Evolutionary conservation across 2,888 invertebrate species (phyloP).

Genomic region (Phengaris arion): DNA sequence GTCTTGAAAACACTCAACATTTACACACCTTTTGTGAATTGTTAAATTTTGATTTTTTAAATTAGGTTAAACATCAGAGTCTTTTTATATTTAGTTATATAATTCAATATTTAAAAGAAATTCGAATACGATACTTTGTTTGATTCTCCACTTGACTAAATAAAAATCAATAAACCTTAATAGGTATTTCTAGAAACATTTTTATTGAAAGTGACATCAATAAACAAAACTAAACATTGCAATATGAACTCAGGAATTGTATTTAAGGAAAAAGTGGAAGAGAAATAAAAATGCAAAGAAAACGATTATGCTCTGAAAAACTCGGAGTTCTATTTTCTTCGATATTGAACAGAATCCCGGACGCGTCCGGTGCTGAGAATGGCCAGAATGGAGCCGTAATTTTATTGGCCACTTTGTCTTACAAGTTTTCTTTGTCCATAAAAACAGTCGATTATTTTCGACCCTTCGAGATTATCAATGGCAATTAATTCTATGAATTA

Average conservation of each 20-base stretch:
- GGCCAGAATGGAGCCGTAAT: conserved; percentile 62
- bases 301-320: conserved; percentile 6
- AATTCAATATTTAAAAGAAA: too few relatives aligned
- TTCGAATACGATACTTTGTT: too few relatives aligned
- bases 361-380: conserved; percentile 61
- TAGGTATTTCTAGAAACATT: too few relatives aligned
- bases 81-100: too few relatives aligned
- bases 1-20: too few relatives aligned
- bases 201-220: too few relatives aligned
- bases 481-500: conserved; percentile 13
- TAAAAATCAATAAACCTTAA: too few relatives aligned
- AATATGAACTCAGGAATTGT: not conserved
- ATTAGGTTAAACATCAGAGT: too few relatives aligned
- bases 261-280: not conserved
- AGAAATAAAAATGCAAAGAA: not conserved
- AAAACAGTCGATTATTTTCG: conserved; percentile 17
- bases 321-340: conserved; percentile 25
- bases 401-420: conserved; percentile 59
- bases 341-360: conserved; percentile 31
- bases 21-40: too few relatives aligned
- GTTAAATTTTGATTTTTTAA: too few relatives aligned
- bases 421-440: conserved; percentile 26
- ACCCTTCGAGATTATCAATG: conserved; percentile 12
- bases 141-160: too few relatives aligned
- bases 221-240: not conserved